phyloP scores from a whole-genome alignment of 2,113 vertebrate species.

The Labeo catla region DNA sequence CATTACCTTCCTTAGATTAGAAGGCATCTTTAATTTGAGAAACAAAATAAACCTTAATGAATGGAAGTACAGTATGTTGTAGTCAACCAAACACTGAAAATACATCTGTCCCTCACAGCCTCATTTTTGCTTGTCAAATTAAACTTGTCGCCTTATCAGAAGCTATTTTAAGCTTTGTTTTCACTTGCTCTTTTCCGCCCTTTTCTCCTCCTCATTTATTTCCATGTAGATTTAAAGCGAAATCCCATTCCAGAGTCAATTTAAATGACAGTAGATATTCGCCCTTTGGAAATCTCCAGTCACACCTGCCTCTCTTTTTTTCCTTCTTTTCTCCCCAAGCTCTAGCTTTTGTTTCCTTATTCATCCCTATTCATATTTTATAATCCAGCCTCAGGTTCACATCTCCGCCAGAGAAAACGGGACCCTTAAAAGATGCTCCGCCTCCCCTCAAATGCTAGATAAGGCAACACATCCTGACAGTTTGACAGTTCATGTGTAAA shows the following conservation, averaged over 20 bases:
- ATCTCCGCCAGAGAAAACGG: not conserved
- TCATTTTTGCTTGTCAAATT: not conserved
- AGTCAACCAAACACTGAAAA: not conserved
- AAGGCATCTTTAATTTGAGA: not conserved
- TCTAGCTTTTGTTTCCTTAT: too few relatives aligned
- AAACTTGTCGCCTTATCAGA: not conserved
- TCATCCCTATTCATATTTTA: not conserved
- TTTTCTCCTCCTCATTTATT: not conserved
- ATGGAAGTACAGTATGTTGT: not conserved
- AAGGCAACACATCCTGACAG: not conserved
- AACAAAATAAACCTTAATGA: not conserved
- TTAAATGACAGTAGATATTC: not conserved
- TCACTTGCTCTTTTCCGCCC: not conserved
- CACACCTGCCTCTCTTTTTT: not conserved
- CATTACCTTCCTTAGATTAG: not conserved
- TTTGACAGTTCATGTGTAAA: conserved; percentile 49
- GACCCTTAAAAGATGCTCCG: not conserved
- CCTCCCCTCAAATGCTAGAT: not conserved
- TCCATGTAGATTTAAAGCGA: not conserved
- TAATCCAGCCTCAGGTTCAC: not conserved
- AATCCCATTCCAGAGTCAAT: conserved; percentile 13
- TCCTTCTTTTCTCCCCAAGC: not conserved
- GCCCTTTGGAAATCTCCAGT: not conserved
- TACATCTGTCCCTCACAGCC: not conserved
- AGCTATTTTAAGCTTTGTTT: not conserved